Conservation (phyloP, 1,140 invertebrate genomes). For the Orussus abietinus region DNA sequence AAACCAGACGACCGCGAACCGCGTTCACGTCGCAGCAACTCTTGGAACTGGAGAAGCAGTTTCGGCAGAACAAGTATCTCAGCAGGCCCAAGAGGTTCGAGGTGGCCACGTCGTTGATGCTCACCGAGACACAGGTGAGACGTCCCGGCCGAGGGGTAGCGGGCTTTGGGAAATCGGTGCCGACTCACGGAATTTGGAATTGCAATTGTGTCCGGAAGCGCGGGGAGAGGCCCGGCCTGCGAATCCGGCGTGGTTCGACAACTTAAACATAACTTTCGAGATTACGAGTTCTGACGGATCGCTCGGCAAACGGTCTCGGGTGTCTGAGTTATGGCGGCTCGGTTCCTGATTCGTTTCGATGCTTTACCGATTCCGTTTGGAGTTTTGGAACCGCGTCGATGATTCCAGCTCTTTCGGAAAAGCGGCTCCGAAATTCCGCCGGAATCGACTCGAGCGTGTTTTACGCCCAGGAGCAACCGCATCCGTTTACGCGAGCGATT, state of each 20-base stretch:
- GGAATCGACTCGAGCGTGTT: no score
- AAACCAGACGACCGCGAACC: conserved; percentile 91
- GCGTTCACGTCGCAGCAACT: conserved; percentile 98
- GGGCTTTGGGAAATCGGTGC: no score
- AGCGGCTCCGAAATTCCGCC: background rate
- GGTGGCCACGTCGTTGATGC: conserved; percentile 94
- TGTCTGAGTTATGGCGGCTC: conserved; percentile 50
- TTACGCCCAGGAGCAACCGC: no score
- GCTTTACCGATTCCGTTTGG: conserved; percentile 44
- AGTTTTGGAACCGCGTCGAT: no score
- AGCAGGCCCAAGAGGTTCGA: conserved; percentile 97
- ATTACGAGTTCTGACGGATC: conserved; percentile 48
- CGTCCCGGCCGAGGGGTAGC: no score
- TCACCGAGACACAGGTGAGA: conserved; percentile 98
- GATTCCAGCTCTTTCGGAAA: background rate
- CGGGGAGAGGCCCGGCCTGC: no score
- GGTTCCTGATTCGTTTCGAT: conserved; percentile 53
- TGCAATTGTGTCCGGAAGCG: no score
- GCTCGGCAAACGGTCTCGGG: conserved; percentile 45
- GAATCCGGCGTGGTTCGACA: conserved; percentile 46
- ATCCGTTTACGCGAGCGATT: no score
- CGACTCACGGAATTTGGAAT: no score
- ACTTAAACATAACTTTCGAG: conserved; percentile 53
- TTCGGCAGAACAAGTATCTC: conserved; percentile 97
- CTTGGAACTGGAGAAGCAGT: conserved; percentile 96